These are phyloP conservation scores for Corythucha ciliata DNA, from an alignment of 2,888 invertebrate genomes.

Conservation along the genomic window DNA sequence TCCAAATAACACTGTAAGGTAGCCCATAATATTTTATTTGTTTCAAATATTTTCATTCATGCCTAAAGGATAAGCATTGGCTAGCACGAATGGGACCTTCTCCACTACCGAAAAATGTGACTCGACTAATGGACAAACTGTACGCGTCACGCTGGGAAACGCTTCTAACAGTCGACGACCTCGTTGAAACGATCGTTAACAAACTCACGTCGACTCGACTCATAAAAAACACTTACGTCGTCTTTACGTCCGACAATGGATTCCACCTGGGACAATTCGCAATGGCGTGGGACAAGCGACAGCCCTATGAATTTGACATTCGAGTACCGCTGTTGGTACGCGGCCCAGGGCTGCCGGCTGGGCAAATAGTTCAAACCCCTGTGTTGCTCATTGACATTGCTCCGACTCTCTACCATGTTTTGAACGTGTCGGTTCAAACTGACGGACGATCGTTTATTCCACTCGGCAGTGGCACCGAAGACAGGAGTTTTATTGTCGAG, in stretches of 20 bases:
- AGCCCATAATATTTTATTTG: too few species aligned
- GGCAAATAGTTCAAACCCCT: constrained; percentile 46
- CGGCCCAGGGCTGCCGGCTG: constrained; percentile 57
- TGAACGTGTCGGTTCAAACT: constrained; percentile 49
- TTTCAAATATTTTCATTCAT: constrained; percentile 7
- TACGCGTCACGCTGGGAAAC: constrained; percentile 70
- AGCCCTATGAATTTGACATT: constrained; percentile 84
- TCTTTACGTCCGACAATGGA: constrained; percentile 84
- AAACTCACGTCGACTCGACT: constrained; percentile 47
- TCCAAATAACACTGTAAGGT: constrained; percentile 39
- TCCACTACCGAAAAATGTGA: constrained; percentile 50
- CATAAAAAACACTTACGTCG: constrained; percentile 65
- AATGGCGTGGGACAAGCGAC: constrained; percentile 78
- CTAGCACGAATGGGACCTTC: constrained; percentile 59
- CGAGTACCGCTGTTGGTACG: constrained; percentile 70
- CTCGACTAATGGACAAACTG: constrained; percentile 56
- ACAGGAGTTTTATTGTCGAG: constrained; percentile 60
- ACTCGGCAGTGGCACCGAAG: constrained; percentile 24
- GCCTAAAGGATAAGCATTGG: constrained; percentile 58
- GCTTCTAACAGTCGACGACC: constrained; percentile 75
- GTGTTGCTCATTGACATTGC: constrained; percentile 72
- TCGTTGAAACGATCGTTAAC: constrained; percentile 56
- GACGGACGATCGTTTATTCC: constrained; percentile 54
- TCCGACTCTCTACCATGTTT: constrained; percentile 69
- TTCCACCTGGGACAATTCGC: constrained; percentile 86